Base-by-base conservation (phyloP, 2,888 invertebrate genomes). In the Synergus itoensis region DNA sequence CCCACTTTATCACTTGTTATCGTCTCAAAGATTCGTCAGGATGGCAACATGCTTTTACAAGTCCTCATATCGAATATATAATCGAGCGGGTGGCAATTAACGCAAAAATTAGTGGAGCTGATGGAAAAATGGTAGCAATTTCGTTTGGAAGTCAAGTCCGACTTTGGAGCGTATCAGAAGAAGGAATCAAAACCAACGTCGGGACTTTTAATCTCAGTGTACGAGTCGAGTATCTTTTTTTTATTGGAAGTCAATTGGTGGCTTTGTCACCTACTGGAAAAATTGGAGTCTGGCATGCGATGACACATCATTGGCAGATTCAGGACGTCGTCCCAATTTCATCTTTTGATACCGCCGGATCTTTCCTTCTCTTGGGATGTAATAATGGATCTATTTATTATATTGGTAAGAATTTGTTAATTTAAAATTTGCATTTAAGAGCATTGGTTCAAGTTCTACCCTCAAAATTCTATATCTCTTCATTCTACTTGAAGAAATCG, bases 271-370 rank as follows among this genome's bases (percentile, higher is more conserved):
- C 96, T 2, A 95, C 96, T 9, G 98, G 98, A 7, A 99, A 99
- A 93, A 97, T 99, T 36, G 99, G 99, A 1, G 99, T 99, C n/a
- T 99, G 99, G 99, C 99, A 99, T 92, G 98, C 99, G 0, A 99
- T 99, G 96, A 98, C 99, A 0, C 98, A 99, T 89, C 98, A 99
- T 92, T 99, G 99, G 98, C 99, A 99, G 93, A 96, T 98, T 63
- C 98, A 99, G 91, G 99, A 99, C 92, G 97, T 99, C 16, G 97
- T 98, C 21, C 97, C 98, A 1, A 98, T 99, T 79, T 96, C 98
- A 11, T 98, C 99, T 0, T 98, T 98, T 91, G 99, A 99, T 92
- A 99, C 98, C 0, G 99, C 99, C 36, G 99, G 99, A 0, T 98
- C 98, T 0, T 99, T 99, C 91, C 93, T 99, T 2, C 93, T 99